Evolutionary conservation across 2,888 invertebrate species (phyloP).

Genomic region (Acronicta psi): DNA sequence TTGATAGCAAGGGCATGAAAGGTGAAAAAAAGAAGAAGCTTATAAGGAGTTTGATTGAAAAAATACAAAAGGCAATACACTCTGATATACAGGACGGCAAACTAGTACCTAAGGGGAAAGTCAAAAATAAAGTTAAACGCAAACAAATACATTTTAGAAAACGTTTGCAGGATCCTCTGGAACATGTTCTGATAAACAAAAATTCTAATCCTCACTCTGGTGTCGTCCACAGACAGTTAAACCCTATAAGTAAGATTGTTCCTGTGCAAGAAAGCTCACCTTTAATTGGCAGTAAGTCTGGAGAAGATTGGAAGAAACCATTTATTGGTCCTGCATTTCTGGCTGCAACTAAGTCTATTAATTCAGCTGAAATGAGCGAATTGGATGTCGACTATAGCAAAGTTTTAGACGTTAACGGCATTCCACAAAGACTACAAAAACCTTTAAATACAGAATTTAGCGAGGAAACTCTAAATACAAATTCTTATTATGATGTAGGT

Average conservation of each 20-base stretch:
- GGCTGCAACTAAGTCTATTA: conserved; percentile 67
- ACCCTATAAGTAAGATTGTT: conserved; percentile 70
- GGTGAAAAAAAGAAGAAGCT: conserved; percentile 79
- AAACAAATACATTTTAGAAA: conserved; percentile 71
- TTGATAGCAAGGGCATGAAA: conserved; percentile 77
- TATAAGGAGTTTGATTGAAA: conserved; percentile 73
- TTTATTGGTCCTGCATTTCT: conserved; percentile 68
- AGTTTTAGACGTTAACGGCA: conserved; percentile 63
- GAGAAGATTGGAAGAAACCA: conserved; percentile 64
- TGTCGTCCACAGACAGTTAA: conserved; percentile 65
- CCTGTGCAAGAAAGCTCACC: conserved; percentile 51
- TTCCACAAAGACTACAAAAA: conserved; percentile 76
- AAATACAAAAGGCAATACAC: conserved; percentile 79
- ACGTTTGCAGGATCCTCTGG: conserved; percentile 73
- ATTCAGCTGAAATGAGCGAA: conserved; percentile 76
- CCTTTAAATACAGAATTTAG: conserved; percentile 69
- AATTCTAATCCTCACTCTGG: conserved; percentile 45
- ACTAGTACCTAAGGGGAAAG: background rate
- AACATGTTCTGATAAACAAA: conserved; percentile 56
- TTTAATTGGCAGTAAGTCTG: conserved; percentile 57
- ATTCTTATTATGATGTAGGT: conserved; percentile 63
- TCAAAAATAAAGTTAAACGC: conserved; percentile 54
- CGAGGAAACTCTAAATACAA: conserved; percentile 51
- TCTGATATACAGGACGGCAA: conserved; percentile 59
- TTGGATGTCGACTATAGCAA: conserved; percentile 71